Evolutionary conservation across 2,888 invertebrate species (phyloP), one percentile per base, ranked within the genome.

Genomic region (Minunthozetes semirufus): DNA sequence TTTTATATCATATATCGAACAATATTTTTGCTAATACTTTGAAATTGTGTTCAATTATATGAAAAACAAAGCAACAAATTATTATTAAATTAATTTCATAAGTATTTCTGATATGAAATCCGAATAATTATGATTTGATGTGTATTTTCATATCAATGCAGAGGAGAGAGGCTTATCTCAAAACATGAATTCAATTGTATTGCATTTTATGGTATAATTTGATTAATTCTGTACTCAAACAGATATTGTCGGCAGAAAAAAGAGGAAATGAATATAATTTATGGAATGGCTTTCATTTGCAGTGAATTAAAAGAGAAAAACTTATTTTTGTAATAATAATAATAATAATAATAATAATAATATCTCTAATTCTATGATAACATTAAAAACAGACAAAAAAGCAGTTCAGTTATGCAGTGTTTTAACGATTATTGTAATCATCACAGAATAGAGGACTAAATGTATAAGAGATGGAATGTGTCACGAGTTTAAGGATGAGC

Each of bases 201-300:
- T 48, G 11, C 19, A 56, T 56, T 25, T 56, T 19, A 56, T 56
- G 19, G 19, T 56, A 25, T 56, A 56, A 56, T 56, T 56, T 56
- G 56, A 56, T 56, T 56, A 56, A 56, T 56, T 17, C 56, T 56
- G 25, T 56, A 22, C 33, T 48, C 11, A 17, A 9, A 25, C 17
- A 56, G 56, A 56, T 56, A 56, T 17, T 56, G 56, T 19, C 56
- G 9, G 46, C 46, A 11, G 2, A 15, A 17, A 17, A 48, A 22
- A 19, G 25, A 56, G 56, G 56, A 56, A 56, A 56, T 56, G 56
- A 56, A 56, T 56, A 56, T 56, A 56, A 56, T 56, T 56, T 22
- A n/a, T 56, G 56, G n/a, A 17, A 56, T 22, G 19, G 11, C 19
- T 56, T 56, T 56, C 22, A 56, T 56, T 56, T 56, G 56, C 56